These are phyloP conservation scores for Himalopsyche kuldschensis DNA, from an alignment of 2,888 invertebrate species.

Conservation along the genomic window DNA sequence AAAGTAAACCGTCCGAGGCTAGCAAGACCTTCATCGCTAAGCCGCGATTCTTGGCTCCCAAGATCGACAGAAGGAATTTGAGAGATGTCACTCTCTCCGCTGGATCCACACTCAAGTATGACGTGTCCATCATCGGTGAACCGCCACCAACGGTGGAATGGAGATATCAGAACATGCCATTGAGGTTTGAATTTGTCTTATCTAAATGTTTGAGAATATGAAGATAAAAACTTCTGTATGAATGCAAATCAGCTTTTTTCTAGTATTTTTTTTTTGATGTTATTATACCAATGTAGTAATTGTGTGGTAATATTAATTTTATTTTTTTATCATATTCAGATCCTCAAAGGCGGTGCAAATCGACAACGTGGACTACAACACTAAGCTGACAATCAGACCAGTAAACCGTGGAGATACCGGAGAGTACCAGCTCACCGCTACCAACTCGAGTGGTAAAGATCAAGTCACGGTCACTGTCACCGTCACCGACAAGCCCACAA, in stretches of 20 bases:
- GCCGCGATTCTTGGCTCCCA: constrained; percentile 88
- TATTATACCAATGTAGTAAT: not conserved
- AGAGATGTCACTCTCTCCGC: constrained; percentile 89
- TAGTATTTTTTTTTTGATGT: not conserved
- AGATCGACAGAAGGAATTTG: constrained; percentile 91
- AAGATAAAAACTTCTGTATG: too few species aligned
- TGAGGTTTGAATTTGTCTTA: constrained; percentile 54
- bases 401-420: constrained; percentile 81
- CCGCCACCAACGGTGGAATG: constrained; percentile 93
- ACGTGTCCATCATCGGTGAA: constrained; percentile 91
- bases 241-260: not conserved
- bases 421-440: constrained; percentile 83
- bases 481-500: constrained; percentile 83
- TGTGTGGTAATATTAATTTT: not conserved
- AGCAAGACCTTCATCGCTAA: constrained; percentile 85
- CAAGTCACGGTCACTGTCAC: constrained; percentile 78
- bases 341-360: constrained; percentile 73
- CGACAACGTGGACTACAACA: constrained; percentile 85
- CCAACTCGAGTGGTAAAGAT: constrained; percentile 86
- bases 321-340: constrained; percentile 40
- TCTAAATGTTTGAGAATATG: not conserved
- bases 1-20: constrained; percentile 87
- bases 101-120: constrained; percentile 90
- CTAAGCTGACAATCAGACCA: constrained; percentile 81
- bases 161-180: constrained; percentile 82